Percentiles rank a stretch among this genome's conserved stretches.
Evolutionary conservation across 2,888 invertebrate genomes (phyloP).

Genomic region (Hemithea aestivaria): DNA sequence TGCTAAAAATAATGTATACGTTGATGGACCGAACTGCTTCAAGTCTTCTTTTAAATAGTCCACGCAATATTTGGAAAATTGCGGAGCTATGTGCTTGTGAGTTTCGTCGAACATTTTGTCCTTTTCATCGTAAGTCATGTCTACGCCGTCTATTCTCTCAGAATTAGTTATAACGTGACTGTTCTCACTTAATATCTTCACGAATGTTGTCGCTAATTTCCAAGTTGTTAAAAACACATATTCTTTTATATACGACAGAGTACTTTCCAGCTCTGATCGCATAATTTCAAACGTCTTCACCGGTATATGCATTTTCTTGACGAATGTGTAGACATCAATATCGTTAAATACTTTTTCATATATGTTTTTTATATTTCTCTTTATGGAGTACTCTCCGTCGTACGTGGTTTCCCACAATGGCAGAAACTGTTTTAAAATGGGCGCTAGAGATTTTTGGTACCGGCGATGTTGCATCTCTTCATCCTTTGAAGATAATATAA

Average conservation of each 20-base stretch:
- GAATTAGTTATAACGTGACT: slow-evolving; percentile 14
- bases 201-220: slow-evolving; percentile 31
- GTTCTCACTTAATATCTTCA: slow-evolving; percentile 26
- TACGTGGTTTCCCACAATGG: slow-evolving; percentile 25
- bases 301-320: slow-evolving; percentile 35
- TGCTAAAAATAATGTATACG: slow-evolving; percentile 21
- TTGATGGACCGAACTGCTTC: slow-evolving; percentile 21
- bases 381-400: slow-evolving; percentile 13
- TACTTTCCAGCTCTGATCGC: slow-evolving; percentile 30
- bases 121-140: slow-evolving; percentile 4
- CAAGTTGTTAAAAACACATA: slow-evolving; percentile 35
- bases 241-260: slow-evolving; percentile 26
- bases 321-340: slow-evolving; percentile 14
- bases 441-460: slow-evolving; percentile 31
- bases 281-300: slow-evolving; percentile 34
- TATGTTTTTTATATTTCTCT: slow-evolving; percentile 12
- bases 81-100: slow-evolving; percentile 23
- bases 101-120: slow-evolving; percentile 10
- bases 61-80: slow-evolving; percentile 23
- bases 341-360: slow-evolving; percentile 6
- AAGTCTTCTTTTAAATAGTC: slow-evolving; percentile 29
- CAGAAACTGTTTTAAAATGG: slow-evolving; percentile 33
- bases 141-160: slow-evolving; percentile 7
- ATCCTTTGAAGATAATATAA: slow-evolving; percentile 32
- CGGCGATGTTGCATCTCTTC: slow-evolving; percentile 33